Evolutionary conservation across 2,888 invertebrate species (phyloP).

Genomic region (Nephrotoma guestfalica): DNA sequence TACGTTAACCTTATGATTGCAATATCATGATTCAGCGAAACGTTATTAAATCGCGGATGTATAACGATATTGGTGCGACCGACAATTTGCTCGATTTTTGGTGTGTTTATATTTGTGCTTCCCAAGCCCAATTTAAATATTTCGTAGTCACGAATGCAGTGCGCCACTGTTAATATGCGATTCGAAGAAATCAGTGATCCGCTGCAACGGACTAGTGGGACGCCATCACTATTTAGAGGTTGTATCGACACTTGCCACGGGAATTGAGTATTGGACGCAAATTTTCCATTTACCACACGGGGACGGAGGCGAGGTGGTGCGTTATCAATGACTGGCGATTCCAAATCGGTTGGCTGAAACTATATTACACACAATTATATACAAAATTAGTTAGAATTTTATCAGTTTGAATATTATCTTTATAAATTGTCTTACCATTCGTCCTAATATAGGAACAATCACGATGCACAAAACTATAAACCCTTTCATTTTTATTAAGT

Average conservation of each 20-base stretch:
- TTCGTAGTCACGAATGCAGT: neutral
- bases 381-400: too few species aligned
- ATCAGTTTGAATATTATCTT: too few species aligned
- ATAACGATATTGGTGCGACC: neutral
- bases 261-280: neutral
- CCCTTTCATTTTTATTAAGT: too few species aligned
- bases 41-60: neutral
- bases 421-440: too few species aligned
- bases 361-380: neutral
- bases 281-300: neutral
- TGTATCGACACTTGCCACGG: neutral
- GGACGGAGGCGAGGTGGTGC: neutral
- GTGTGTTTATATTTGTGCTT: neutral
- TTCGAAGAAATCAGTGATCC: neutral
- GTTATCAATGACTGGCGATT: neutral
- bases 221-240: neutral
- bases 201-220: neutral
- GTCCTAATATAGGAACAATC: too few species aligned
- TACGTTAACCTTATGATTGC: neutral
- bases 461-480: too few species aligned
- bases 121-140: neutral
- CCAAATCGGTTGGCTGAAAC: neutral
- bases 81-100: neutral
- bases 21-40: neutral
- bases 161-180: neutral